phyloP scores from a whole-genome alignment of 2,888 invertebrate species.

The Amphimallon solstitiale region DNA sequence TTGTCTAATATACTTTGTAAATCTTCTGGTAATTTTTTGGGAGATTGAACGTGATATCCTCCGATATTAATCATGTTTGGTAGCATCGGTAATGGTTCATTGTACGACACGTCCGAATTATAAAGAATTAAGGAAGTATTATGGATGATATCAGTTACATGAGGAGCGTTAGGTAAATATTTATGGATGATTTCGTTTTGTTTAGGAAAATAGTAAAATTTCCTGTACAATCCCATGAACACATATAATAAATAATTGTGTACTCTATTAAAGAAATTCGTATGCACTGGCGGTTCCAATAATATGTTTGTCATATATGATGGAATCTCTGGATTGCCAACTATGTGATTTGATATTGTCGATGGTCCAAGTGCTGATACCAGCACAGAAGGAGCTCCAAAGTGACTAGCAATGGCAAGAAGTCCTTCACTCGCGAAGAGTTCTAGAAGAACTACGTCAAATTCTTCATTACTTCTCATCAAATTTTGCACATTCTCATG shows the following conservation, averaged over 20 bases:
- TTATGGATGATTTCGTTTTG: slow-evolving; percentile 50
- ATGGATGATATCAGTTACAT: slow-evolving; percentile 49
- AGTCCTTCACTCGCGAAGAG: slow-evolving; percentile 64
- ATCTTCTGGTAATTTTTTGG: slow-evolving; percentile 59
- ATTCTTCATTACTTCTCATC: slow-evolving; percentile 54
- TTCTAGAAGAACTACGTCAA: slow-evolving; percentile 60
- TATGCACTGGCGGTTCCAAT: slow-evolving; percentile 57
- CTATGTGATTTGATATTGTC: slow-evolving; percentile 62
- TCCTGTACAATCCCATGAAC: slow-evolving; percentile 47
- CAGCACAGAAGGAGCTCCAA: slow-evolving; percentile 54
- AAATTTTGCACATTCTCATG: slow-evolving; percentile 49
- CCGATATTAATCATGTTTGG: slow-evolving; percentile 69
- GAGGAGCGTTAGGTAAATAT: slow-evolving; percentile 51
- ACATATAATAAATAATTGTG: slow-evolving; percentile 63
- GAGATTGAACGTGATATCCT: slow-evolving; percentile 63
- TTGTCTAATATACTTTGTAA: slow-evolving; percentile 66
- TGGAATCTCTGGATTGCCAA: slow-evolving; percentile 63
- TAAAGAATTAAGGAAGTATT: slow-evolving; percentile 52
- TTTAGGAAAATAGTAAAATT: slow-evolving; percentile 50
- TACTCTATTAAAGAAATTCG: slow-evolving; percentile 67
- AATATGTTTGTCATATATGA: slow-evolving; percentile 65
- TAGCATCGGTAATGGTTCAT: slow-evolving; percentile 63
- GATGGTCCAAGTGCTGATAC: slow-evolving; percentile 61
- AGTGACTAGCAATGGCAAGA: slow-evolving; percentile 56
- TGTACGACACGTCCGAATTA: slow-evolving; percentile 65